phyloP scores from a whole-genome alignment of 2,797 vertebrate species.

The Varecia variegata region DNA sequence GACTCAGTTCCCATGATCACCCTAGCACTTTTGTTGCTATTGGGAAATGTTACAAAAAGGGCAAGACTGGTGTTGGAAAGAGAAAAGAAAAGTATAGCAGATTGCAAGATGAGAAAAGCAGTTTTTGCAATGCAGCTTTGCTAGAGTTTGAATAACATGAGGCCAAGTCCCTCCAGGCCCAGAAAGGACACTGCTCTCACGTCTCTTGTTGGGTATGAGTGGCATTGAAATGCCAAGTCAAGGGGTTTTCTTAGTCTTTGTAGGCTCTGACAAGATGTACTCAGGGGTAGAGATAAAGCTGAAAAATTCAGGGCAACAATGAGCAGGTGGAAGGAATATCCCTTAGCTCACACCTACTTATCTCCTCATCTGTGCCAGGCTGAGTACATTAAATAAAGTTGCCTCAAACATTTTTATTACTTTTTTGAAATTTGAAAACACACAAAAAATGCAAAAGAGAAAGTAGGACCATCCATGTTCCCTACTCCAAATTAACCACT shows the following conservation, averaged over 20 bases:
- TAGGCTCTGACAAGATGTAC: neutral
- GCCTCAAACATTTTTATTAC: neutral
- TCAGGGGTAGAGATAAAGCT: neutral
- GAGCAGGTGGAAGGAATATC: neutral
- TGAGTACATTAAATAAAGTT: neutral
- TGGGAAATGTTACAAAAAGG: neutral
- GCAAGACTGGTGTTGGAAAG: neutral
- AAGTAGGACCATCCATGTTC: neutral
- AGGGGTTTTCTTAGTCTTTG: neutral
- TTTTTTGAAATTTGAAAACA: neutral
- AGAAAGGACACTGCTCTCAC: accelerated
- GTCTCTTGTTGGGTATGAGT: neutral
- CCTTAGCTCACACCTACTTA: neutral
- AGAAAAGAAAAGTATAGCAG: neutral
- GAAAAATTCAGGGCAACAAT: neutral
- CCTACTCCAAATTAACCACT: neutral
- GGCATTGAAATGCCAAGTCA: neutral
- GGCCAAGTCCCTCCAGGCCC: neutral
- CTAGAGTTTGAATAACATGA: neutral
- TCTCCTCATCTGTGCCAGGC: neutral
- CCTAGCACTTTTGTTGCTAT: neutral
- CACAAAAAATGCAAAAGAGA: neutral
- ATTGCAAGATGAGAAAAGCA: neutral
- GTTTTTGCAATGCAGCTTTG: neutral
- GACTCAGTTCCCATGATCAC: neutral